Base-by-base conservation (phyloP, 1,140 invertebrate species). In the Trichogramma pretiosum region DNA sequence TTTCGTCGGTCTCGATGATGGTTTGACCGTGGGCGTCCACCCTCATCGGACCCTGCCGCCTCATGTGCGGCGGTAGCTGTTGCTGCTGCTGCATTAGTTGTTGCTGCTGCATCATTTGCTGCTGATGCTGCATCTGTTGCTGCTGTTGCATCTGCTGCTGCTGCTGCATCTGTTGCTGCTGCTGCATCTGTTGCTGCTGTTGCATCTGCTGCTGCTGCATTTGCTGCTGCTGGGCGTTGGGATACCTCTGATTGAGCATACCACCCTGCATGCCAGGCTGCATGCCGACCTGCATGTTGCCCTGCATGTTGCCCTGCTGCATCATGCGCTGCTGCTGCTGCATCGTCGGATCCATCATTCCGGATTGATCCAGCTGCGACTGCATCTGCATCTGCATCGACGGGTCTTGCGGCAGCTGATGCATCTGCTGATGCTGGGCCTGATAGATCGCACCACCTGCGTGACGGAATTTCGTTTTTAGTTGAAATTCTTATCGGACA, bases 1-100 rank as follows among this genome's bases (percentile, higher is more conserved):
- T 89, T 64, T 90, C 88, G 49, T 90, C 87, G 50, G 86, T 84
- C 58, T 89, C 87, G 56, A 89, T 80, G 40, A 88, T 80, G 36
- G 79, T 67, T 55, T 77, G 76, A 24, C 72, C 72, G 48, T 76
- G 70, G 18, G 70, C 70, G 51, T 71, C 73, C 26, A 73, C 63
- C 36, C 69, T 65, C 23, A 56, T 68, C 26, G 51, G 68, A 62
- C 53, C 55, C 37, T 70, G 66, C 23, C 69, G 63, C 55, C 72
- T 67, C 62, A 74, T 71, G 24, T 75, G 74, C 13, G 64, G 56
- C 1, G 73, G 70, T 13, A 71, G 64, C 8, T 67, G 62, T 7
- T 68, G 64, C 3, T 66, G 66, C 13, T 71, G 65, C 21, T 23
- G 19, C 0, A 67, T 58, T 35, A 66, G 67, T 48, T 65, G 61